Conservation (phyloP, 2,888 invertebrate genomes). For the Tanaodytes sp. region DNA sequence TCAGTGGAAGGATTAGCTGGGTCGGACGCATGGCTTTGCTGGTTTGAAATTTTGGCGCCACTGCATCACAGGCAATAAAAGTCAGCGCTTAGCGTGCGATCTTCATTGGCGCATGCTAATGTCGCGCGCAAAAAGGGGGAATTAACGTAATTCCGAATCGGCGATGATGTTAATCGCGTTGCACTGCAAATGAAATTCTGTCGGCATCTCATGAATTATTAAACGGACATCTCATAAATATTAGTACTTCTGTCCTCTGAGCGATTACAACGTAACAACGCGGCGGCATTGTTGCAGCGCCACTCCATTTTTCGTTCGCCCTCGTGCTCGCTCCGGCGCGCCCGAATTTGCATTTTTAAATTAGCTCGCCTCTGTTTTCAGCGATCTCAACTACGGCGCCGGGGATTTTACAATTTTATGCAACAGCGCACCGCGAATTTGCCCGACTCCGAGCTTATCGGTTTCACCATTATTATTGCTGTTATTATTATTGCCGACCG, state of each 20-base stretch:
- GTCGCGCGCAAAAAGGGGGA: constrained; percentile 31
- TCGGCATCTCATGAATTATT: constrained; percentile 59
- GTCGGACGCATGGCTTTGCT: not conserved
- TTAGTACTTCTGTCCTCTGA: constrained; percentile 51
- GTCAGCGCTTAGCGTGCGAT: constrained; percentile 10
- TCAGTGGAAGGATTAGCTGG: constrained; percentile 2
- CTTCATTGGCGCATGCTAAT: constrained; percentile 36
- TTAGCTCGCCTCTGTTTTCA: constrained; percentile 73
- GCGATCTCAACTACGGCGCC: constrained; percentile 64
- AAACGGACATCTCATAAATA: constrained; percentile 60
- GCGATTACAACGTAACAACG: constrained; percentile 55
- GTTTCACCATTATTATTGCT: constrained; percentile 67
- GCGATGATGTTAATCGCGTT: constrained; percentile 52
- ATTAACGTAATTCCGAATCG: constrained; percentile 50
- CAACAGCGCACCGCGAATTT: constrained; percentile 65
- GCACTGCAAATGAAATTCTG: constrained; percentile 54
- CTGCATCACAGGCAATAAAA: constrained; percentile 17
- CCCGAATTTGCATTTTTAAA: constrained; percentile 73
- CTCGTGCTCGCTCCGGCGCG: constrained; percentile 33
- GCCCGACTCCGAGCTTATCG: constrained; percentile 52
- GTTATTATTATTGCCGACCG: constrained; percentile 65
- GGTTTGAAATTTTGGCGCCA: constrained; percentile 17
- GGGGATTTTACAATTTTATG: constrained; percentile 71
- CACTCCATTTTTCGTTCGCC: constrained; percentile 32
- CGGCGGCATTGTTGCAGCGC: constrained; percentile 35